Evolutionary conservation across 2,113 vertebrate genomes (phyloP).

Genomic region (Myrmophylax atrothorax): DNA sequence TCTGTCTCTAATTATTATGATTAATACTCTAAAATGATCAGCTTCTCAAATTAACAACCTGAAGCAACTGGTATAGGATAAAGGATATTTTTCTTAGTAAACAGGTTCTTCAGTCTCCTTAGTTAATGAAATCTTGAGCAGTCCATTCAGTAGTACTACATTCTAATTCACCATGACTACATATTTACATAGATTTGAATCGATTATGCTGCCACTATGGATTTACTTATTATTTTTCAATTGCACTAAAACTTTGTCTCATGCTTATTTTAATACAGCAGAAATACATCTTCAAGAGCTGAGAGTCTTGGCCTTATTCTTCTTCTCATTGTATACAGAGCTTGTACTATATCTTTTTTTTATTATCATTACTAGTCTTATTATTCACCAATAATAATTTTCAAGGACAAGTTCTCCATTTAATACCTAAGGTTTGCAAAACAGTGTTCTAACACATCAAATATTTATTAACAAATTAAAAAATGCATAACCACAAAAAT

Average conservation of each 20-base stretch:
- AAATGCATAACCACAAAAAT: not conserved
- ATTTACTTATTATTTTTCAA: slow-evolving; percentile 67
- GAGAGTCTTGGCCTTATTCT: not conserved
- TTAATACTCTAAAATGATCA: slow-evolving; percentile 72
- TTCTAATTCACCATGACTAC: slow-evolving; percentile 55
- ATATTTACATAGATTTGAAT: slow-evolving; percentile 69
- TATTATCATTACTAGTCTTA: not conserved
- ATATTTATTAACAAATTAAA: not conserved
- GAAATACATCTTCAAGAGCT: not conserved
- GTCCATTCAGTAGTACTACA: slow-evolving; percentile 33
- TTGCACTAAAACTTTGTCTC: slow-evolving; percentile 32
- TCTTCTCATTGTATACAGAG: not conserved
- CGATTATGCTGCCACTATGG: slow-evolving; percentile 54
- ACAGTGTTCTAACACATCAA: not conserved
- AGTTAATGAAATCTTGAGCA: slow-evolving; percentile 59
- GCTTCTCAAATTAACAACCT: slow-evolving; percentile 73
- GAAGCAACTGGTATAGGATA: slow-evolving; percentile 60
- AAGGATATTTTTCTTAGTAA: slow-evolving; percentile 53
- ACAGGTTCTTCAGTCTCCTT: slow-evolving; percentile 44
- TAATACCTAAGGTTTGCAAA: not conserved
- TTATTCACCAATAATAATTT: not conserved
- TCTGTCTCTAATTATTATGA: slow-evolving; percentile 77
- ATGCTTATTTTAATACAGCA: slow-evolving; percentile 12
- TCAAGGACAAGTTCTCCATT: not conserved
- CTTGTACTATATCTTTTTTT: not conserved